Percentiles rank a stretch among this genome's conserved stretches.
Conservation (phyloP, 2,113 vertebrate species). For the Oxygymnocypris stewartii region DNA sequence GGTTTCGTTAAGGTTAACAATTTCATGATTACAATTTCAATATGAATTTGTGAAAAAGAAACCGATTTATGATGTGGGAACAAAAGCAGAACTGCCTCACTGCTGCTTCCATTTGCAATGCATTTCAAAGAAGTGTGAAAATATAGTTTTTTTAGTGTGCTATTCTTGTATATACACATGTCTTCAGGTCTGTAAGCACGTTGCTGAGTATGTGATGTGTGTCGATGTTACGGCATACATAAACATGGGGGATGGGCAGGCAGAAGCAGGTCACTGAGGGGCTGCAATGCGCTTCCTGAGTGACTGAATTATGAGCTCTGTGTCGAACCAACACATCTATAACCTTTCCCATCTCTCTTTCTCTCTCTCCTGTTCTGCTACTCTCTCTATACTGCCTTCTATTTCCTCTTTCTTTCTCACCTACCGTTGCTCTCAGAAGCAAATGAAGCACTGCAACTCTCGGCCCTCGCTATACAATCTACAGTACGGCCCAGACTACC, state of each 20-base stretch:
- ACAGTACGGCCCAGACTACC: slow-evolving; percentile 94
- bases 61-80: neutral
- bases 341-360: slow-evolving; percentile 1
- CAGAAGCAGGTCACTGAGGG: slow-evolving; percentile 53
- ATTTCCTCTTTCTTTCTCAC: neutral
- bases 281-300: slow-evolving; percentile 70
- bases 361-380: neutral
- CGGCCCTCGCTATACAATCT: slow-evolving; percentile 94
- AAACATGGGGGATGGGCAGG: slow-evolving; percentile 47
- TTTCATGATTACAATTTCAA: neutral
- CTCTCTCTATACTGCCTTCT: neutral
- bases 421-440: slow-evolving; percentile 76
- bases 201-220: slow-evolving; percentile 30
- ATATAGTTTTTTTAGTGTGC: neutral
- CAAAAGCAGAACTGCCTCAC: neutral
- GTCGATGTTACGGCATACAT: slow-evolving; percentile 35
- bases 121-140: slow-evolving; percentile 1
- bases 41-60: neutral
- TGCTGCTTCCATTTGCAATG: neutral
- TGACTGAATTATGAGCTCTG: slow-evolving; percentile 62
- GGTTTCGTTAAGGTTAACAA: neutral
- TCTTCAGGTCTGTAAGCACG: neutral
- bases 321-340: neutral
- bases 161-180: neutral
- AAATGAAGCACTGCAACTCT: slow-evolving; percentile 85